A percentile compares a stretch with the other conserved stretches of the same genome.
phyloP scores from a whole-genome alignment of 2,113 vertebrate genomes.

The Heliornis fulica region DNA sequence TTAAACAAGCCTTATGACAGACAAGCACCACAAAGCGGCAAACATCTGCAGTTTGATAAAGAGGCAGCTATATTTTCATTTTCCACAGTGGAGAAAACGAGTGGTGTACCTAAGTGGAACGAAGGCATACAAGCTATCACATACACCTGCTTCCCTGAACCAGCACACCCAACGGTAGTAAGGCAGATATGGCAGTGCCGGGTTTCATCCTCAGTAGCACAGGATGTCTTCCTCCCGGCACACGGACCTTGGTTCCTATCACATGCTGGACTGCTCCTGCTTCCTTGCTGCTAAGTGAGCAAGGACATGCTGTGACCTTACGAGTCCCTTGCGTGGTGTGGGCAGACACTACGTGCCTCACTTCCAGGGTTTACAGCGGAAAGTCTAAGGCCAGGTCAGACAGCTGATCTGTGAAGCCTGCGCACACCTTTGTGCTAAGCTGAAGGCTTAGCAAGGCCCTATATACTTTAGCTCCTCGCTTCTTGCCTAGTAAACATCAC shows the following conservation, averaged over 20 bases:
- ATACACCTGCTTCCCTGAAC: neutral
- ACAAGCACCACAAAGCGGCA: neutral
- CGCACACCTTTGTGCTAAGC: neutral
- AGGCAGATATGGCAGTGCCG: neutral
- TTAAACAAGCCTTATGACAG: neutral
- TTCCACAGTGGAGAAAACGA: neutral
- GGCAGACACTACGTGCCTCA: neutral
- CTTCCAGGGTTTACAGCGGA: neutral
- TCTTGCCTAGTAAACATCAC: neutral
- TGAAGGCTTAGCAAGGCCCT: neutral
- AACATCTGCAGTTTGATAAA: neutral
- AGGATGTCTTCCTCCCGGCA: neutral
- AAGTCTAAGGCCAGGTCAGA: neutral
- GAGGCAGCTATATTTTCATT: neutral
- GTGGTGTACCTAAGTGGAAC: neutral
- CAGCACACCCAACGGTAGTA: neutral
- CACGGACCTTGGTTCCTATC: neutral
- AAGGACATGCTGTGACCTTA: neutral
- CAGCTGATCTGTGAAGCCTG: neutral
- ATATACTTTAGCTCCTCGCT: neutral
- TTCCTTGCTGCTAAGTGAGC: accelerated
- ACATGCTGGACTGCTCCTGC: neutral
- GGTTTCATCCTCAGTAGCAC: neutral
- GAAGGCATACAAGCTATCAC: neutral
- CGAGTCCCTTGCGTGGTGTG: neutral